phyloP scores from a whole-genome alignment of 2,113 vertebrate genomes.

The Gallinago paraguaiae region DNA sequence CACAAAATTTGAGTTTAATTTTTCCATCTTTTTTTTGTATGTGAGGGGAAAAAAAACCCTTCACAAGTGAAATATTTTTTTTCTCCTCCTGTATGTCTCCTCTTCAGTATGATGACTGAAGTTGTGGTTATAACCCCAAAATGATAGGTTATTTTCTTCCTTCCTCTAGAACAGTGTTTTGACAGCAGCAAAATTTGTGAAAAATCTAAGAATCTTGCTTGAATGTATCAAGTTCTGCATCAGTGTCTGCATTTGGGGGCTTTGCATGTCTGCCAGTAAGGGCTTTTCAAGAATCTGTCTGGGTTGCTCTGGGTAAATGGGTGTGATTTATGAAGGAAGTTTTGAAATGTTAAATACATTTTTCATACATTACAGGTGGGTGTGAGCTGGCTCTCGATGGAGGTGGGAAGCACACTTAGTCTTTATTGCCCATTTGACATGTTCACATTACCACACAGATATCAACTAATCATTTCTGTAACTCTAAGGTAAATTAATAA shows the following conservation, averaged over 20 bases:
- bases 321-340: conserved; percentile 48
- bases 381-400: conserved; percentile 39
- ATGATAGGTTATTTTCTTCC: neutral
- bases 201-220: neutral
- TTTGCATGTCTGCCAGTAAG: neutral
- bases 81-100: too few species aligned
- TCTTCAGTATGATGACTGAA: neutral
- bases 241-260: neutral
- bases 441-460: conserved; percentile 6
- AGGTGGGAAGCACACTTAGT: conserved; percentile 54
- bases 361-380: conserved; percentile 42
- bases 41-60: neutral
- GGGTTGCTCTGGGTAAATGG: conserved; percentile 20
- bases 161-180: neutral
- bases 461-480: conserved; percentile 43
- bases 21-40: neutral
- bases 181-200: neutral
- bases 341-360: conserved; percentile 57
- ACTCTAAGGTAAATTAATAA: conserved; percentile 56
- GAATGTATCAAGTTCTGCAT: neutral
- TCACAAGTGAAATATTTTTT: neutral
- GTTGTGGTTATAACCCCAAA: neutral
- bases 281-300: neutral
- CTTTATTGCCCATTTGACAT: conserved; percentile 61
- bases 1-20: neutral